Conservation (phyloP, 1,140 invertebrate genomes). For the Drosophila murphyi region DNA sequence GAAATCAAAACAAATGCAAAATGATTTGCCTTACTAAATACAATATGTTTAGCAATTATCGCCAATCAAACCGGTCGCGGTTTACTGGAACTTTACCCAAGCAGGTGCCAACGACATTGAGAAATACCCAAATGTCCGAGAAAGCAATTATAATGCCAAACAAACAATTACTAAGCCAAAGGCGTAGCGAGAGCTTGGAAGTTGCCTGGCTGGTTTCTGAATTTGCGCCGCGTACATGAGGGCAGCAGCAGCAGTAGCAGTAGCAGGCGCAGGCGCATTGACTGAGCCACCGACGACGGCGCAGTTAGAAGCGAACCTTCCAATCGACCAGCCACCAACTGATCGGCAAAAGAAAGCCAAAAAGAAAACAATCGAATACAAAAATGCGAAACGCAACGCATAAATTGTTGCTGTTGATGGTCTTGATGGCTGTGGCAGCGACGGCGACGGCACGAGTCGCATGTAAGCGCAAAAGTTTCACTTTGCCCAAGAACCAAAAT, state of each 20-base stretch:
- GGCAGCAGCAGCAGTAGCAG: background rate
- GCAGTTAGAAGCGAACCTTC: conserved; percentile 31
- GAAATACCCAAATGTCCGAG: conserved; percentile 9
- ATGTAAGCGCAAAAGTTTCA: conserved; percentile 5
- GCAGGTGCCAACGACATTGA: conserved; percentile 37
- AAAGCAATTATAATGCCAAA: conserved; percentile 21
- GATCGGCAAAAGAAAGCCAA: conserved; percentile 3
- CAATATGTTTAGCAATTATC: conserved; percentile 8
- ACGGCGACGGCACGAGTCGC: background rate
- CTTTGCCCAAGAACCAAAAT: background rate
- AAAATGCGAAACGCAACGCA: conserved; percentile 23
- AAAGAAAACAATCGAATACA: background rate
- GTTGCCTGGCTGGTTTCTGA: conserved; percentile 44
- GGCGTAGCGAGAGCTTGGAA: conserved; percentile 14
- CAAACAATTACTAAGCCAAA: conserved; percentile 6
- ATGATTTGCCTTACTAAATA: background rate
- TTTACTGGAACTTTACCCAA: conserved; percentile 25
- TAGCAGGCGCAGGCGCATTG: conserved; percentile 30
- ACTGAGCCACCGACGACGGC: background rate
- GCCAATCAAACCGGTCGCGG: conserved; percentile 25
- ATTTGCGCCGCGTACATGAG: conserved; percentile 1
- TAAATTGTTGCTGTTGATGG: background rate
- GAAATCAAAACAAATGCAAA: background rate
- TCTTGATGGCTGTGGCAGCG: background rate
- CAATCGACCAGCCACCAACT: conserved; percentile 18